phyloP scores from a whole-genome alignment of 2,888 invertebrate genomes.

The Polydrusus cervinus region DNA sequence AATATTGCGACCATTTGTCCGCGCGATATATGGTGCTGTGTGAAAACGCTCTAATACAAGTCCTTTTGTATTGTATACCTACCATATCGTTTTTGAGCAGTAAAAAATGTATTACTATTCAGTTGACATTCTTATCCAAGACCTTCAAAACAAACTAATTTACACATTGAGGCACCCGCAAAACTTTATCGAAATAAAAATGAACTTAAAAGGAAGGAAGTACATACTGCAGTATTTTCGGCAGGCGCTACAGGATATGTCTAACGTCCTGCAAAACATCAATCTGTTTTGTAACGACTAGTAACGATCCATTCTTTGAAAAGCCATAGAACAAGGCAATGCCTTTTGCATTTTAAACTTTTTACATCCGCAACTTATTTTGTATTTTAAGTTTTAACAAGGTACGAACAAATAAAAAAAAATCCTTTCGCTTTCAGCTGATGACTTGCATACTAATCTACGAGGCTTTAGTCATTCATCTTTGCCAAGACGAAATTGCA shows the following conservation, averaged over 20 bases:
- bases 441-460: conserved; percentile 3
- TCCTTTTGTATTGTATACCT: too few species aligned
- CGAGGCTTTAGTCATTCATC: neutral
- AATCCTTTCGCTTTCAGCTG: conserved; percentile 1
- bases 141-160: too few species aligned
- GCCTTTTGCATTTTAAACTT: conserved; percentile 15
- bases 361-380: conserved; percentile 23
- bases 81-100: too few species aligned
- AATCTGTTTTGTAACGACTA: conserved; percentile 12
- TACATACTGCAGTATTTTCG: too few species aligned
- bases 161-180: too few species aligned
- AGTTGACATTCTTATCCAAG: too few species aligned
- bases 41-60: too few species aligned
- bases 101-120: too few species aligned
- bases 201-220: too few species aligned
- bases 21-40: too few species aligned
- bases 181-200: too few species aligned
- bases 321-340: conserved; percentile 15
- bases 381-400: conserved; percentile 20
- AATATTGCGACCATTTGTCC: too few species aligned
- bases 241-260: neutral
- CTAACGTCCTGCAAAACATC: conserved; percentile 26
- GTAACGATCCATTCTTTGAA: conserved; percentile 26
- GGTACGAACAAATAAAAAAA: conserved; percentile 15
- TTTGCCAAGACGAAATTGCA: conserved; percentile 10